Evolutionary conservation across 2,113 vertebrate species (phyloP).

Genomic region (Halcyon senegalensis): DNA sequence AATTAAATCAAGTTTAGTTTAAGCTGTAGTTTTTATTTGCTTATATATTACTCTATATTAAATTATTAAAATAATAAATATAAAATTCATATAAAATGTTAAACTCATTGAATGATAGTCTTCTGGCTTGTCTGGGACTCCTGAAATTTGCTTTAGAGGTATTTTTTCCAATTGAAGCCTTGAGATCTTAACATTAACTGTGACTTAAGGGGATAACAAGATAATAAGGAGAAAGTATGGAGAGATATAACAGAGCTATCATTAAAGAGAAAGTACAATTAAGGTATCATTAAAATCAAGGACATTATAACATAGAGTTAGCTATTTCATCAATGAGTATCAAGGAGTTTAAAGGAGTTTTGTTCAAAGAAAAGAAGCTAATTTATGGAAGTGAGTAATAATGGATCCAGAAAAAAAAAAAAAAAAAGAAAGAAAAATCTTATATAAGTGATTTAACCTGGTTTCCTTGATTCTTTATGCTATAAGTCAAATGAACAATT

Average conservation of each 20-base stretch:
- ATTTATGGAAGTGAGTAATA: conserved; percentile 7
- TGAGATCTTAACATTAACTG: not conserved
- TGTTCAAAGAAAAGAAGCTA: not conserved
- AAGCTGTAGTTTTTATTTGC: not conserved
- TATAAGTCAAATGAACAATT: not conserved
- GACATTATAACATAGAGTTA: not conserved
- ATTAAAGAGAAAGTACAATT: not conserved
- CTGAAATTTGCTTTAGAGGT: not conserved
- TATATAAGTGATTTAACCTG: not conserved
- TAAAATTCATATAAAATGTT: not conserved
- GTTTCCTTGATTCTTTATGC: not conserved
- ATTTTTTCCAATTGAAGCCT: not conserved
- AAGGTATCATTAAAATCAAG: conserved; percentile 45
- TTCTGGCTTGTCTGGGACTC: not conserved
- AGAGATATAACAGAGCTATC: not conserved
- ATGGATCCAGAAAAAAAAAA: not conserved
- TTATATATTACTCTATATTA: not conserved
- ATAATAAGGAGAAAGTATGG: conserved; percentile 7
- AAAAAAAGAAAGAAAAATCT: not conserved
- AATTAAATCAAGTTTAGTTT: not conserved
- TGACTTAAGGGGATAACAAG: conserved; percentile 6
- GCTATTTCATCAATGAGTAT: not conserved
- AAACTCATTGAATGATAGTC: not conserved
- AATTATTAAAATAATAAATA: not conserved
- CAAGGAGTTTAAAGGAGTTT: not conserved